phyloP scores from a whole-genome alignment of 64 coral and sea anemone species.

The Montipora sp. region DNA sequence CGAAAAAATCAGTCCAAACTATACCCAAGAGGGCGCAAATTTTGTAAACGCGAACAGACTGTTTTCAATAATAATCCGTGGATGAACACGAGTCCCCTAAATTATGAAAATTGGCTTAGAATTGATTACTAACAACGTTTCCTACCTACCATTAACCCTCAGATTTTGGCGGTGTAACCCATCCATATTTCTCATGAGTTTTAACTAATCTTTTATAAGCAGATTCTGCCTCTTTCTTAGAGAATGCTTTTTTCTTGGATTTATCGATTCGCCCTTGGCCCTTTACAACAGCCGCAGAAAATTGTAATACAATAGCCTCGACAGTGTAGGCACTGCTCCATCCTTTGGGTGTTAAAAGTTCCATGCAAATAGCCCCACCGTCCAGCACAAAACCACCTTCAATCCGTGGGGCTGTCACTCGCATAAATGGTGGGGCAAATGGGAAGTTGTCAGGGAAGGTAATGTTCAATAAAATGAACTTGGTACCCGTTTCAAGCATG shows the following conservation, averaged over 20 bases:
- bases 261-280: constrained; percentile 91
- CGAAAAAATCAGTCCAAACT: background rate
- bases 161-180: constrained; percentile 93
- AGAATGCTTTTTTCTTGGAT: constrained; percentile 87
- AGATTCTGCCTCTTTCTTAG: constrained; percentile 90
- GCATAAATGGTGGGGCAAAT: constrained; percentile 95
- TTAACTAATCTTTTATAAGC: constrained; percentile 94
- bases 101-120: background rate
- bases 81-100: background rate
- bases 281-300: constrained; percentile 92
- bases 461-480: constrained; percentile 92
- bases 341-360: constrained; percentile 90
- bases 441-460: constrained; percentile 94
- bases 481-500: constrained; percentile 90
- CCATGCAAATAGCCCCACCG: constrained; percentile 94
- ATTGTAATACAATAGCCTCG: constrained; percentile 87
- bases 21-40: background rate
- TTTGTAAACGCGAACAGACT: background rate
- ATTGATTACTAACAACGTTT: background rate
- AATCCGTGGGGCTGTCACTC: constrained; percentile 88
- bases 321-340: constrained; percentile 94
- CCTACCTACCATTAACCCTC: constrained; percentile 59
- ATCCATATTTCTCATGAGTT: constrained; percentile 96
- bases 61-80: too few species aligned
- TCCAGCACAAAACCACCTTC: constrained; percentile 94